Evolutionary conservation across 2,888 invertebrate species (phyloP).

Genomic region (Marasmarcha lunaedactyla): DNA sequence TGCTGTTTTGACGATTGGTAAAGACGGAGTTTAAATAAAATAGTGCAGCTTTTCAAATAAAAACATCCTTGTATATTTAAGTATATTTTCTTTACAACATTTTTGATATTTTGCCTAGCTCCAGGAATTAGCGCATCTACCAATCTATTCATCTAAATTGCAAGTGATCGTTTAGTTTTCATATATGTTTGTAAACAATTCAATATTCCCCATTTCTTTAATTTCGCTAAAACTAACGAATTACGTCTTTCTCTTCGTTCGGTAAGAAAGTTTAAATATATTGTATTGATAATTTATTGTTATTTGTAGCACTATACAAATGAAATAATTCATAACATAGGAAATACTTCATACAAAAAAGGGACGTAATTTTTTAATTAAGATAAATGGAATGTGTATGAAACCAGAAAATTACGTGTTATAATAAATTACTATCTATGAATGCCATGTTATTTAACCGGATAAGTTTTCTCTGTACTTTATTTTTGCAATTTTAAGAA

Average conservation of each 20-base stretch:
- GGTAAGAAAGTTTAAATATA: neutral
- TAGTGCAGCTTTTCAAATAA: slow-evolving; percentile 70
- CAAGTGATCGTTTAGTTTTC: slow-evolving; percentile 12
- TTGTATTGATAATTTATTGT: neutral
- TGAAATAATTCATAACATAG: no score
- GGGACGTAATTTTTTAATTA: no score
- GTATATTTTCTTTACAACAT: slow-evolving; percentile 23
- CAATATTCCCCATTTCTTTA: slow-evolving; percentile 5
- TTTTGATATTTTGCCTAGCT: slow-evolving; percentile 28
- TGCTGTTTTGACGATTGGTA: slow-evolving; percentile 43
- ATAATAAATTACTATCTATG: no score
- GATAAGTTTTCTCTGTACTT: no score
- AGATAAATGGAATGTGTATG: no score
- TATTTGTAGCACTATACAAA: no score
- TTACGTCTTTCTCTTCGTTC: slow-evolving; percentile 1
- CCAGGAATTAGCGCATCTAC: slow-evolving; percentile 67
- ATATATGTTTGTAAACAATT: neutral
- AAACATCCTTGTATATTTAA: slow-evolving; percentile 40
- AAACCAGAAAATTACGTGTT: no score
- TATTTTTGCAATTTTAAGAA: no score
- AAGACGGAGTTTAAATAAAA: slow-evolving; percentile 53
- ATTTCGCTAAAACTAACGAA: slow-evolving; percentile 35
- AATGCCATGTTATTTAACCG: no score
- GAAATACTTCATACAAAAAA: no score
- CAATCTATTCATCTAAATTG: slow-evolving; percentile 59